Evolutionary conservation across 2,888 invertebrate genomes (phyloP).

Genomic region (Calephelis perditalis): DNA sequence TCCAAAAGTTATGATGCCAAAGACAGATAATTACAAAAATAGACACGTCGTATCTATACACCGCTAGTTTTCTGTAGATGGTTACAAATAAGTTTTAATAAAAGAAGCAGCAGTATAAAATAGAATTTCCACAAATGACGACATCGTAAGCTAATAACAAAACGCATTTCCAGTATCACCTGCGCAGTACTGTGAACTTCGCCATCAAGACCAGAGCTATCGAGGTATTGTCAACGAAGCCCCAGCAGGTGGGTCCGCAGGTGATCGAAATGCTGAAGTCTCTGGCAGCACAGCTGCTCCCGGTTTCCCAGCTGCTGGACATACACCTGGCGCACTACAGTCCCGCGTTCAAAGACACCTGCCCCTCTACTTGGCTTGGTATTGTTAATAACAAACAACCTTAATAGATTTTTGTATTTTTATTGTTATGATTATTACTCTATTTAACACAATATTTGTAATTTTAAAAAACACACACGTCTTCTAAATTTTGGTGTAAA

Average conservation of each 20-base stretch:
- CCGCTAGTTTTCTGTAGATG: too few relatives aligned
- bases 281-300: slow-evolving; percentile 49
- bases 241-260: slow-evolving; percentile 51
- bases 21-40: too few relatives aligned
- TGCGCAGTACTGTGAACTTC: slow-evolving; percentile 59
- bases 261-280: slow-evolving; percentile 56
- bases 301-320: slow-evolving; percentile 56
- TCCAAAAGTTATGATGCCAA: too few relatives aligned
- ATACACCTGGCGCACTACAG: slow-evolving; percentile 60
- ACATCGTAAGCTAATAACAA: too few relatives aligned
- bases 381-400: slow-evolving; percentile 62
- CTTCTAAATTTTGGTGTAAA: too few relatives aligned
- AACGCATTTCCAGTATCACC: slow-evolving; percentile 47
- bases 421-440: too few relatives aligned
- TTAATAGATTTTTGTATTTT: neutral
- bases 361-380: slow-evolving; percentile 58
- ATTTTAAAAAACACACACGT: too few relatives aligned
- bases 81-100: too few relatives aligned
- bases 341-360: slow-evolving; percentile 59
- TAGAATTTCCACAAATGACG: too few relatives aligned
- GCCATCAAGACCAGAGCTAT: slow-evolving; percentile 44
- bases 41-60: too few relatives aligned
- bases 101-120: too few relatives aligned
- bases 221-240: slow-evolving; percentile 52
- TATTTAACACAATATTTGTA: too few relatives aligned